A percentile compares a stretch with the other conserved stretches of the same genome.
Conservation (phyloP, 2,888 invertebrate species). For the Frankliniella fusca region DNA sequence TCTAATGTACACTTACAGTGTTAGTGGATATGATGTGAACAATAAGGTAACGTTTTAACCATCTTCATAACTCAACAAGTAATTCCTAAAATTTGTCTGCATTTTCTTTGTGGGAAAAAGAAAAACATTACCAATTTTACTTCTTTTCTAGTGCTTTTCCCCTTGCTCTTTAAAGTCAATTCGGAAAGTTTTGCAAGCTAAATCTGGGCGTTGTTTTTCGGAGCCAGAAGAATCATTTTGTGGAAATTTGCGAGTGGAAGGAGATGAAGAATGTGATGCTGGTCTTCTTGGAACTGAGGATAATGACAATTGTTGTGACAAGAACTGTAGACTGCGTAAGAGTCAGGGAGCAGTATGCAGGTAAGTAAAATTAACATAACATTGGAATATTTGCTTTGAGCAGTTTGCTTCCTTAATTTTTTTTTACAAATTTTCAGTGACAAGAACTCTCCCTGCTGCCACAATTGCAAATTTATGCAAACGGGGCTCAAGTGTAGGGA, state of each 20-base stretch:
- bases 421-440: slow-evolving; percentile 59
- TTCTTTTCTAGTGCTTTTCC: slow-evolving; percentile 73
- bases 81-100: not conserved
- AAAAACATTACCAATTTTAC: slow-evolving; percentile 28
- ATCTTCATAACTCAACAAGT: not conserved
- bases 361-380: slow-evolving; percentile 47
- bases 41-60: slow-evolving; percentile 65
- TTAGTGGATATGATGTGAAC: slow-evolving; percentile 92
- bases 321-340: slow-evolving; percentile 80
- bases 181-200: slow-evolving; percentile 85
- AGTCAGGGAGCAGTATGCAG: slow-evolving; percentile 85
- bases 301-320: slow-evolving; percentile 89
- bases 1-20: slow-evolving; percentile 94
- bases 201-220: slow-evolving; percentile 85
- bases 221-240: slow-evolving; percentile 95
- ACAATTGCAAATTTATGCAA: slow-evolving; percentile 82
- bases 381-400: not conserved
- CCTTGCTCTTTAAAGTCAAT: slow-evolving; percentile 92
- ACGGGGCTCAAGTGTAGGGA: slow-evolving; percentile 81
- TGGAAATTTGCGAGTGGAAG: slow-evolving; percentile 91
- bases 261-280: slow-evolving; percentile 94
- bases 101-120: slow-evolving; percentile 29
- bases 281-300: slow-evolving; percentile 89
- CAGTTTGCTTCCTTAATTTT: slow-evolving; percentile 26
- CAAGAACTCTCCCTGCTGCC: slow-evolving; percentile 93